Evolutionary conservation across 2,888 invertebrate species (phyloP).

Genomic region (Callyntrura sp.): DNA sequence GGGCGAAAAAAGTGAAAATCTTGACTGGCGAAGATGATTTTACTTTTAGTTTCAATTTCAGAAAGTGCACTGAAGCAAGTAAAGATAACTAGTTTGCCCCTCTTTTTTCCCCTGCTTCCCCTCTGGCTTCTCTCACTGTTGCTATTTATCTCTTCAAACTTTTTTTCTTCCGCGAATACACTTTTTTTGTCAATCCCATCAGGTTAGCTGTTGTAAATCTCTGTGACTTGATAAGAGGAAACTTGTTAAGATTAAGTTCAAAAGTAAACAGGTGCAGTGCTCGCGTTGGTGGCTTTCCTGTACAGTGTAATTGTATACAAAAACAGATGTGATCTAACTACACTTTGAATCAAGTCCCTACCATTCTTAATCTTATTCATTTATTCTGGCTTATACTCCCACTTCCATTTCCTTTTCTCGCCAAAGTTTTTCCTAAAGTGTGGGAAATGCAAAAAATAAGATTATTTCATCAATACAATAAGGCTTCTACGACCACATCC

Average conservation of each 20-base stretch:
- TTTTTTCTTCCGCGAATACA: neutral
- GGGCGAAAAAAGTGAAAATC: too few species aligned
- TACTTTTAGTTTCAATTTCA: neutral
- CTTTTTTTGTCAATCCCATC: constrained; percentile 26
- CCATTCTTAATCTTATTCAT: neutral
- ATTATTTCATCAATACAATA: neutral
- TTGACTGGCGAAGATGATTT: neutral
- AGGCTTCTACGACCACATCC: neutral
- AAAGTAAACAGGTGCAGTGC: neutral
- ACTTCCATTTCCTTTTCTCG: neutral
- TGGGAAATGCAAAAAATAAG: neutral
- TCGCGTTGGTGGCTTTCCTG: neutral
- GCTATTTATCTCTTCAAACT: neutral
- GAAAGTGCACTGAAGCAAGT: neutral
- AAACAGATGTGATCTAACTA: neutral
- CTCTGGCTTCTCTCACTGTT: neutral
- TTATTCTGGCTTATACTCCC: neutral
- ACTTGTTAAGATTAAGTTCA: neutral
- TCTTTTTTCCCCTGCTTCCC: too few species aligned
- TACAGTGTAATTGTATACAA: neutral
- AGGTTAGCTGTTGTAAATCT: constrained; percentile 17
- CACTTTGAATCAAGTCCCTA: neutral
- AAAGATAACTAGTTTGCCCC: neutral
- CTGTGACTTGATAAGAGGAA: constrained; percentile 17
- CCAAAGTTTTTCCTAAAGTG: neutral